Evolutionary conservation across 1,140 invertebrate genomes (phyloP).

Genomic region (Drosophila pseudoananassae): DNA sequence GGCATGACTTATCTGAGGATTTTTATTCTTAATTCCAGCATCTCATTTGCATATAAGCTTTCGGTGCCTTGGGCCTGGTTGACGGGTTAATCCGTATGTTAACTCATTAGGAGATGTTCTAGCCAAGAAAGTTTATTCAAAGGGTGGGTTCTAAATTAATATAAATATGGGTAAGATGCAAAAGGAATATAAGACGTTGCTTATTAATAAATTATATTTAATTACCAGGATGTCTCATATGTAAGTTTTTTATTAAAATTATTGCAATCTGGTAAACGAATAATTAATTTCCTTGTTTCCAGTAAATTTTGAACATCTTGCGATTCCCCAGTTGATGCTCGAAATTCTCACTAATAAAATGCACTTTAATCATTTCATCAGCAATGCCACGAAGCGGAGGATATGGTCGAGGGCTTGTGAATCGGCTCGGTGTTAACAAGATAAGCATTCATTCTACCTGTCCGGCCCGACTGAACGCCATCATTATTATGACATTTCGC

Average conservation of each 20-base stretch:
- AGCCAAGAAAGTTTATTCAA: neutral
- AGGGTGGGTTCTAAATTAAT: neutral
- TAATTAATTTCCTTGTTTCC: neutral
- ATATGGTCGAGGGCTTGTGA: constrained; percentile 9
- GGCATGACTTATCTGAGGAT: constrained; percentile 48
- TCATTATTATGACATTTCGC: constrained; percentile 83
- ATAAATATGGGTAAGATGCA: neutral
- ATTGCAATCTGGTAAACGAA: neutral
- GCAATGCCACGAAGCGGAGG: constrained; percentile 9
- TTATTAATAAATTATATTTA: no score
- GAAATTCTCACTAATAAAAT: constrained; percentile 65
- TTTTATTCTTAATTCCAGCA: constrained; percentile 53
- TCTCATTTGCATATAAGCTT: constrained; percentile 58
- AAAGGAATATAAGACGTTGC: neutral
- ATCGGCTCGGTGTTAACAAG: constrained; percentile 72
- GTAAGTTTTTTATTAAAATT: neutral
- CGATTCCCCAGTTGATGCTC: constrained; percentile 2
- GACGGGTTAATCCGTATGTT: constrained; percentile 68
- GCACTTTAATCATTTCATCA: constrained; percentile 64
- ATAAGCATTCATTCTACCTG: constrained; percentile 67
- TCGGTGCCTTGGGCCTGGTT: constrained; percentile 9
- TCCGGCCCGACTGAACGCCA: constrained; percentile 57
- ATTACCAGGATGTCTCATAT: neutral
- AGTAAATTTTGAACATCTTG: constrained; percentile 1
- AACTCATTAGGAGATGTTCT: constrained; percentile 58